Evolutionary conservation across 2,888 invertebrate genomes (phyloP), one percentile per base, ranked within the genome.

Genomic region (Strigamia transsilvanica): DNA sequence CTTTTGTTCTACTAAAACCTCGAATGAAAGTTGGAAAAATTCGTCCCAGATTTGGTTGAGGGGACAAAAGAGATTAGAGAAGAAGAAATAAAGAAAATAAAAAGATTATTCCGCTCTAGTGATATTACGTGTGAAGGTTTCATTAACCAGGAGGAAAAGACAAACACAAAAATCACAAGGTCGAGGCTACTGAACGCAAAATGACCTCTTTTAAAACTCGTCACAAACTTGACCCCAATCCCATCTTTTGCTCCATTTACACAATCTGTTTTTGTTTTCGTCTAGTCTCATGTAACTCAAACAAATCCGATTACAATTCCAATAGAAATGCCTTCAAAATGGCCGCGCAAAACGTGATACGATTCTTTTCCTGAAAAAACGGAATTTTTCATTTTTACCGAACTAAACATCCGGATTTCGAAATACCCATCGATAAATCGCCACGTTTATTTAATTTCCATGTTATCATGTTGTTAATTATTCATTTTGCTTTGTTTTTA

Each of bases 101-200:
- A 23, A 66, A 66, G 66, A 23, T 66, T 66, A 66, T 66, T 66
- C 66, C 66, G 66, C 66, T 66, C 27, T 66, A 23, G 23, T 66
- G 66, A 66, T 32, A 66, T 66, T 32, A 66, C 66, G 32, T 66
- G 66, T 66, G 66, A 66, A 66, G 66, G 66, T 66, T 66, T 66
- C 66, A 66, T 66, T 66, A 66, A 66, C 66, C 66, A 66, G 27
- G 66, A 66, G 66, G 66, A 66, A 66, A 66, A 66, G 66, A 66
- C 66, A 66, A 27, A 66, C 27, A 66, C 66, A 66, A 66, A 66
- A 51, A 66, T 66, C 66, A 66, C 66, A 66, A 66, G 66, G 66
- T 66, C 66, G 66, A 66, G 66, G 66, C 66, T 66, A 66, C 66
- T 66, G 66, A 66, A 66, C 66, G 66, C 66, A 66, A 15, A 27